These are phyloP conservation scores for Drosophila bunnanda DNA, from an alignment of 2,888 invertebrate genomes.

Conservation along the genomic window DNA sequence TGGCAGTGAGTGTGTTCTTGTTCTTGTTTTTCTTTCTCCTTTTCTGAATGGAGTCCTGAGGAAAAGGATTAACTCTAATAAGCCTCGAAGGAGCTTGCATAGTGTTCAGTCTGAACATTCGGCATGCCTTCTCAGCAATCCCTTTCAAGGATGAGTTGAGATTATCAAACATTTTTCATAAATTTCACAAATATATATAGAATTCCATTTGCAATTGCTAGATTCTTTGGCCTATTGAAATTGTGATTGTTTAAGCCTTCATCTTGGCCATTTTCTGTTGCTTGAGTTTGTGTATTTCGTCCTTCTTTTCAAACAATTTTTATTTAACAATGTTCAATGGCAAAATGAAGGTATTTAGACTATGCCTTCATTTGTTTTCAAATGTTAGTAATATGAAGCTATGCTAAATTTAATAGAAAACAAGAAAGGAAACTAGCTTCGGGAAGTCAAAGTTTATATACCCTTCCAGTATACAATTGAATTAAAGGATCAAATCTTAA, in stretches of 20 bases:
- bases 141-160: neutral
- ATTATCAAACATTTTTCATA: neutral
- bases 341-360: too few relatives aligned
- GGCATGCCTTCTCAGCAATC: constrained; percentile 1
- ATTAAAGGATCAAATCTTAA: too few relatives aligned
- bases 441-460: too few relatives aligned
- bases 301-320: neutral
- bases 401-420: too few relatives aligned
- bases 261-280: neutral
- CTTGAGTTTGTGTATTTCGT: neutral
- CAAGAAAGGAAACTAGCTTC: too few relatives aligned
- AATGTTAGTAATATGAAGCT: too few relatives aligned
- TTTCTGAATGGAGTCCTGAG: neutral
- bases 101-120: neutral
- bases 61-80: neutral
- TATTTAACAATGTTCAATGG: neutral
- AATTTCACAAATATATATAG: neutral
- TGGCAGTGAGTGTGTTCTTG: neutral
- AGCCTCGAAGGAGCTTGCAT: neutral
- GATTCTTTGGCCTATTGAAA: neutral
- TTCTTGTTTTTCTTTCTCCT: neutral
- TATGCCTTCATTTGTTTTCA: too few relatives aligned
- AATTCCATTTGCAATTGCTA: neutral
- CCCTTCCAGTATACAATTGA: too few relatives aligned
- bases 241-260: neutral